Conservation (phyloP, 2,797 vertebrate genomes). For the Channa striata region DNA sequence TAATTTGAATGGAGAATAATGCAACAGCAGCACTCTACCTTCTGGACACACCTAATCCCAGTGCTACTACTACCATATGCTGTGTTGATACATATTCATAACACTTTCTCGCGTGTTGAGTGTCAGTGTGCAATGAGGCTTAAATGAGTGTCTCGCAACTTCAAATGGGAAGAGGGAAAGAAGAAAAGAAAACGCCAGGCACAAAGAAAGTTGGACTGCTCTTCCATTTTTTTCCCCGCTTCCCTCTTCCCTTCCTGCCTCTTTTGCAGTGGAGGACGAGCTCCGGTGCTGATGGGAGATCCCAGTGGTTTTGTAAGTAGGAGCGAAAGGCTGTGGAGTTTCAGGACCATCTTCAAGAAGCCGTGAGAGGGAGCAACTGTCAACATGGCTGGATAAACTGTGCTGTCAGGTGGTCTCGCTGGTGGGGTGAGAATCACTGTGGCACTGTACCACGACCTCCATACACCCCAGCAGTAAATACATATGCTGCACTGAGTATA, state of each 20-base stretch:
- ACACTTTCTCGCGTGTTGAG: conserved; percentile 75
- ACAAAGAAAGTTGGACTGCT: conserved; percentile 71
- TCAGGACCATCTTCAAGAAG: conserved; percentile 33
- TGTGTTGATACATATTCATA: conserved; percentile 87
- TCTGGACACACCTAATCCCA: conserved; percentile 89
- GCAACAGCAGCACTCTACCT: conserved; percentile 84
- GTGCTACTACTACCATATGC: conserved; percentile 86
- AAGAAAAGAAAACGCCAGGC: conserved; percentile 38
- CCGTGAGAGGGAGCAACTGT: conserved; percentile 55
- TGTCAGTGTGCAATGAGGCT: conserved; percentile 77
- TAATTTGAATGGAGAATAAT: conserved; percentile 86
- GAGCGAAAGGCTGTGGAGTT: conserved; percentile 27
- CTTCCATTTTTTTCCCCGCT: conserved; percentile 23
- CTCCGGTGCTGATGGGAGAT: conserved; percentile 56
- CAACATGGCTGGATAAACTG: conserved; percentile 69
- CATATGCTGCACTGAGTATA: conserved; percentile 38
- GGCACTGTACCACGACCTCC: conserved; percentile 52
- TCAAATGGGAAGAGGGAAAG: conserved; percentile 72
- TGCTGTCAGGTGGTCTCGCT: conserved; percentile 75
- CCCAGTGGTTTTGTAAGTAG: conserved; percentile 27
- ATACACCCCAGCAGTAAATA: conserved; percentile 42
- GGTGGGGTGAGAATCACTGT: conserved; percentile 67
- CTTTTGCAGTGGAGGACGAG: conserved; percentile 44
- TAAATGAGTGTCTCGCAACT: conserved; percentile 81
- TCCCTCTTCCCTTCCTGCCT: conserved; percentile 37